Evolutionary conservation across 2,113 vertebrate species (phyloP), one percentile per base, ranked within the genome.

Genomic region (Daboia siamensis): DNA sequence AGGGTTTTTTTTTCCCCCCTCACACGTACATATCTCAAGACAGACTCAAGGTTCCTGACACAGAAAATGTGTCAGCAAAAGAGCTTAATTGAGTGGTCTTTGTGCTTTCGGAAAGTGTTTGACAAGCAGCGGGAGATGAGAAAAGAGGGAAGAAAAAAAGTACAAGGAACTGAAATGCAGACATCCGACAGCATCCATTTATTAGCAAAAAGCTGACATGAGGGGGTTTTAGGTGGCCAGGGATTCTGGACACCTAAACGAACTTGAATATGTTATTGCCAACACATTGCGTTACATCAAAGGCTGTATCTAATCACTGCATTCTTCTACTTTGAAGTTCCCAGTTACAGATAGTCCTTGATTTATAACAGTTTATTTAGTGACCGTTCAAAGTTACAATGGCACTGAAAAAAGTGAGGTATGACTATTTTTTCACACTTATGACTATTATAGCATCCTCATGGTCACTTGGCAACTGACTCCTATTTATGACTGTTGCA

Each of bases 241-340:
- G 94, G 89, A 94, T 96, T 95, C 95, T 97, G 96, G 95, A 96
- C 95, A 95, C 94, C 84, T 93, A 93, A 95, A 96, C 93, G 94
- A 74, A 90, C 93, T 96, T 93, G 96, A 95, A 96, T 95, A 94
- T 95, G 93, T 86, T 94, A 94, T 96, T 96, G 96, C 96, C 95
- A 94, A 93, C 89, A 93, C 69, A 92, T 93, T 93, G 52, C 93
- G 95, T 97, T 95, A 95, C 94, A 96, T 95, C 95, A 95, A 96
- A 94, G 94, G 95, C 93, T 90, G 94, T 95, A 91, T 95, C 97
- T 93, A 95, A 90, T 91, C 95, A 90, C 39, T 94, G 94, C 15
- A 10, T 94, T 96, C 94, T 91, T 94, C 84, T 96, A 91, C 90
- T 90, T 95, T 94, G 92, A 95, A 94, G 93, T 95, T 86, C 91